A percentile compares a stretch with the other conserved stretches of the same genome.
phyloP scores from a whole-genome alignment of 2,113 vertebrate genomes.

The Menura novaehollandiae region DNA sequence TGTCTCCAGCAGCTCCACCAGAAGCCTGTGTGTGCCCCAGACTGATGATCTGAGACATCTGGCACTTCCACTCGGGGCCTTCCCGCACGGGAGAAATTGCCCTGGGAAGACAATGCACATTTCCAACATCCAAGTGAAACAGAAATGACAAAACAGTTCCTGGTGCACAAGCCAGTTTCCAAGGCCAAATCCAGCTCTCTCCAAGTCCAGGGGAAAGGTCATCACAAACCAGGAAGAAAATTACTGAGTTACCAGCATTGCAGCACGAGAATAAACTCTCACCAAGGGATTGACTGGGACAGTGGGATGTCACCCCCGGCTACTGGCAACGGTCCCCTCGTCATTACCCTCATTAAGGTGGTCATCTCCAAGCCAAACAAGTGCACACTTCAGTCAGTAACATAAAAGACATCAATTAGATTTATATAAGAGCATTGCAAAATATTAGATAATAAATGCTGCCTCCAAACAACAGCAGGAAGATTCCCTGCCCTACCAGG shows the following conservation, averaged over 20 bases:
- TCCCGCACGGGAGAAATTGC: not conserved
- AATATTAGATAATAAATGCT: not conserved
- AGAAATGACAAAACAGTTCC: not conserved
- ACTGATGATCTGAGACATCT: not conserved
- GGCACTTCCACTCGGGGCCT: not conserved
- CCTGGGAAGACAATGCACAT: not conserved
- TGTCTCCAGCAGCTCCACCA: not conserved
- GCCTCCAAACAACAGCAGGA: not conserved
- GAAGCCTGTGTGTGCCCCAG: not conserved
- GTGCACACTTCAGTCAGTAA: not conserved
- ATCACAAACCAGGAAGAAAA: not conserved
- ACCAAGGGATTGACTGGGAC: not conserved
- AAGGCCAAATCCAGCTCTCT: not conserved
- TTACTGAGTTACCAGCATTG: not conserved
- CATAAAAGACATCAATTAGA: not conserved
- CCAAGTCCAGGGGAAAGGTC: conserved; percentile 14
- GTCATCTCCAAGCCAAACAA: not conserved
- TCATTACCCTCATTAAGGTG: not conserved
- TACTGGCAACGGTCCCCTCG: not conserved
- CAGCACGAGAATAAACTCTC: not conserved
- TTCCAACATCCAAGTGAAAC: not conserved
- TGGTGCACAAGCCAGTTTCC: not conserved
- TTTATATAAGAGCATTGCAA: not conserved
- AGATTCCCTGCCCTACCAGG: not conserved
- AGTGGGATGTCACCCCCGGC: not conserved